Conservation (phyloP, 2,797 vertebrate genomes). For the Petrocephalus schoutedeni region DNA sequence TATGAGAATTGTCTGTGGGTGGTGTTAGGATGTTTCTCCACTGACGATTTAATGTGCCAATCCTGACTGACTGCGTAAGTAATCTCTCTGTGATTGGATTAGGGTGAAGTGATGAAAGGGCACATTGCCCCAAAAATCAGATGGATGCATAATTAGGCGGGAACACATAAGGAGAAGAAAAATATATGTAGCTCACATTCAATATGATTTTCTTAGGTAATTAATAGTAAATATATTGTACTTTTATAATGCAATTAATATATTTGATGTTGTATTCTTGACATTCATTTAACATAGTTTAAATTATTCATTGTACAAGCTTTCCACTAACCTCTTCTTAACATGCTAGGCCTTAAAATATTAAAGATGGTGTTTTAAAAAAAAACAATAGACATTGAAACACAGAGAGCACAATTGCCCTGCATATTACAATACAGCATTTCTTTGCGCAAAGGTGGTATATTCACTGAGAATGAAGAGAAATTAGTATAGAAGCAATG, state of each 20-base stretch:
- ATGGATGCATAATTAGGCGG: background rate
- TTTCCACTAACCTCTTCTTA: background rate
- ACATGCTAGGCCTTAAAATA: background rate
- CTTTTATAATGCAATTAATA: background rate
- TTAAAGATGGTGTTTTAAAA: background rate
- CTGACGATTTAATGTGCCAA: background rate
- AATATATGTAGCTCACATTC: background rate
- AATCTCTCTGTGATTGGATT: background rate
- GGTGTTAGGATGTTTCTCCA: background rate
- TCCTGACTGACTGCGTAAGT: background rate
- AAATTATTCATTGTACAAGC: background rate
- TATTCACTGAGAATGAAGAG: background rate
- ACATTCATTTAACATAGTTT: background rate
- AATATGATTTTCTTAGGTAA: background rate
- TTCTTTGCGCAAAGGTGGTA: background rate
- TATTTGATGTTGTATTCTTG: background rate
- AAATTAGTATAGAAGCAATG: background rate
- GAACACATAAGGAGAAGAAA: background rate
- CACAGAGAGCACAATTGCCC: background rate
- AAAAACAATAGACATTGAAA: background rate
- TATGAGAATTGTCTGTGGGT: background rate
- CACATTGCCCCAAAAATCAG: background rate
- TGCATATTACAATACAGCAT: background rate
- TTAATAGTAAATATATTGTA: background rate
- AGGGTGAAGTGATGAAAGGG: background rate